Evolutionary conservation across 2,797 vertebrate genomes (phyloP).

Genomic region (Brachyalestes nurse): DNA sequence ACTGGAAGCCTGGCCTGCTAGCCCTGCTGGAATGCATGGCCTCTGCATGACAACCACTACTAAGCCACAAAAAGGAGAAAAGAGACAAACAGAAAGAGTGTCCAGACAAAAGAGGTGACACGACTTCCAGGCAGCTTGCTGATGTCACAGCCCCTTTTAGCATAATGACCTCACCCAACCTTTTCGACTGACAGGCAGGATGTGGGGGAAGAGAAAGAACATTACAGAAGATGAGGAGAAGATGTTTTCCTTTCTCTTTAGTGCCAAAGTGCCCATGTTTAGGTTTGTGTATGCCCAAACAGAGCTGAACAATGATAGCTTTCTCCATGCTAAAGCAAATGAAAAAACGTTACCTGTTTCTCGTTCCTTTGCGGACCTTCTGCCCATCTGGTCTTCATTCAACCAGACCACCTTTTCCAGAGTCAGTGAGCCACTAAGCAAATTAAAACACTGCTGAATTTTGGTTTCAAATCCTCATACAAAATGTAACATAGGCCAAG

Average conservation of each 20-base stretch:
- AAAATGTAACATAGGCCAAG: no score
- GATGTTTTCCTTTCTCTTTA: constrained; percentile 14
- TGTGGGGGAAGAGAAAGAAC: background rate
- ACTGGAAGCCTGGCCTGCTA: constrained; percentile 42
- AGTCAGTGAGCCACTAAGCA: background rate
- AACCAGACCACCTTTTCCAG: constrained; percentile 38
- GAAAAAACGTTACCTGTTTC: constrained; percentile 12
- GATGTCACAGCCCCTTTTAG: constrained; percentile 46
- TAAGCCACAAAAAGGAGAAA: constrained; percentile 46
- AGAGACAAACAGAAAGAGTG: constrained; percentile 21
- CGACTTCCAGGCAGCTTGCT: constrained; percentile 41
- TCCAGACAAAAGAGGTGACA: constrained; percentile 51
- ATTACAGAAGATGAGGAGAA: constrained; percentile 12
- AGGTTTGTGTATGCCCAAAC: constrained; percentile 38
- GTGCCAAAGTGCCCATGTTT: constrained; percentile 28
- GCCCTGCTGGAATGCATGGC: constrained; percentile 56
- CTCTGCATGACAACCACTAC: constrained; percentile 41
- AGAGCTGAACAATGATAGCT: constrained; percentile 42
- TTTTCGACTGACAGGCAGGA: constrained; percentile 5
- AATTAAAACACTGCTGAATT: background rate
- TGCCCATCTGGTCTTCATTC: constrained; percentile 50
- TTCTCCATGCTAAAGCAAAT: constrained; percentile 21
- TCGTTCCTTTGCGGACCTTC: constrained; percentile 21
- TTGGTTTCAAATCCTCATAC: no score
- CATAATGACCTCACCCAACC: constrained; percentile 47